These are phyloP conservation scores for Chunga burmeisteri DNA, from an alignment of 2,113 vertebrate species.

Conservation along the genomic window DNA sequence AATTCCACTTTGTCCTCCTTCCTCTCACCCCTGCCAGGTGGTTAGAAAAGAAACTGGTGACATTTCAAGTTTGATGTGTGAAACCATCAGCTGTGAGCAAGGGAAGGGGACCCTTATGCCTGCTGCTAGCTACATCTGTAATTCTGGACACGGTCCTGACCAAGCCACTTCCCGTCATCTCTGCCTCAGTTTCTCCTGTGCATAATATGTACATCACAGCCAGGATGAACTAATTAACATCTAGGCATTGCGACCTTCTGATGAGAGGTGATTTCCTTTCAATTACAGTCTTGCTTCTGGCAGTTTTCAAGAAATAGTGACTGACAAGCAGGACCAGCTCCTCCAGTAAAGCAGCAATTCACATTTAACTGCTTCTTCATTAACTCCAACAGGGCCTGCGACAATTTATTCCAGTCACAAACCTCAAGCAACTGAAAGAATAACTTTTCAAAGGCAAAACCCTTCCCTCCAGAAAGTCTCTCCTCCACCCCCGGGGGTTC, in stretches of 20 bases:
- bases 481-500: not conserved
- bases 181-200: not conserved
- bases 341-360: slow-evolving; percentile 7
- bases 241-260: not conserved
- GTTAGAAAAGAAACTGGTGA: not conserved
- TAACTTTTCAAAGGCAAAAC: not conserved
- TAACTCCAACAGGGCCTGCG: not conserved
- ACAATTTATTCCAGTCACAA: slow-evolving; percentile 6
- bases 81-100: not conserved
- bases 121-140: not conserved
- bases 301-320: not conserved
- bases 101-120: not conserved
- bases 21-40: not conserved
- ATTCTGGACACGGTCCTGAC: not conserved
- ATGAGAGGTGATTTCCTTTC: not conserved
- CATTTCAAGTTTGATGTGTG: not conserved
- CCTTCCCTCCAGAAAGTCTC: not conserved
- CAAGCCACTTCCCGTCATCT: not conserved
- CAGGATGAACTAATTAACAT: not conserved
- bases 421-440: not conserved
- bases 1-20: not conserved
- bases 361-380: slow-evolving; percentile 7
- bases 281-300: slow-evolving; percentile 10
- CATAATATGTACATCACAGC: not conserved
- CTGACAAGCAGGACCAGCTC: slow-evolving; percentile 9